Evolutionary conservation across 1,140 invertebrate species (phyloP).

Genomic region (Lasioglossum baleicum): DNA sequence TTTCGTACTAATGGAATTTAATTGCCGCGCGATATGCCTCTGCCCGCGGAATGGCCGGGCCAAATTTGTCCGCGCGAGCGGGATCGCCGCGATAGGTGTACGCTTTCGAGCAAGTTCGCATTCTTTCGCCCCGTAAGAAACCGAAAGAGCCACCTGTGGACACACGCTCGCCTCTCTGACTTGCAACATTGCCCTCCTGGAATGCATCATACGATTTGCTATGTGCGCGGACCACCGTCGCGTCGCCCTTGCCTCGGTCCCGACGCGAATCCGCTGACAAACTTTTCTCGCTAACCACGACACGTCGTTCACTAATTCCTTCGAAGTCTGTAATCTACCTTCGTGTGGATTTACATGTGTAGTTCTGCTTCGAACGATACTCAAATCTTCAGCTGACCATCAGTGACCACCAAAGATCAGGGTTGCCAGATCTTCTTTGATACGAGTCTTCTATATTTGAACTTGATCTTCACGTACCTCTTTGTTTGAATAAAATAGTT

Average conservation of each 20-base stretch:
- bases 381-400: too few species aligned
- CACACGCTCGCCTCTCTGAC: constrained; percentile 1
- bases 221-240: constrained; percentile 14
- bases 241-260: background rate
- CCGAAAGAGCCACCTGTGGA: constrained; percentile 28
- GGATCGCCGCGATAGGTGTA: constrained; percentile 31
- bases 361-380: too few species aligned
- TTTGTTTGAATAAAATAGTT: too few species aligned
- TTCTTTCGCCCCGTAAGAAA: constrained; percentile 45
- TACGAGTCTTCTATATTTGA: too few species aligned
- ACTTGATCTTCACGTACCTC: too few species aligned
- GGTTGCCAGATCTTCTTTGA: too few species aligned
- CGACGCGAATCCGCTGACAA: background rate
- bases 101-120: constrained; percentile 47
- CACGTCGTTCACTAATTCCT: background rate
- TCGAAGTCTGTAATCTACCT: background rate
- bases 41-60: constrained; percentile 13
- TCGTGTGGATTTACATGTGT: too few species aligned
- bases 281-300: background rate
- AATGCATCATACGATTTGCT: constrained; percentile 44
- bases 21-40: constrained; percentile 53
- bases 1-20: constrained; percentile 46
- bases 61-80: constrained; percentile 56
- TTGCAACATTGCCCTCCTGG: constrained; percentile 28
- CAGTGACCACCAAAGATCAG: too few species aligned